phyloP scores from a whole-genome alignment of 2,888 invertebrate species.

The Archaeoteleia sp. region DNA sequence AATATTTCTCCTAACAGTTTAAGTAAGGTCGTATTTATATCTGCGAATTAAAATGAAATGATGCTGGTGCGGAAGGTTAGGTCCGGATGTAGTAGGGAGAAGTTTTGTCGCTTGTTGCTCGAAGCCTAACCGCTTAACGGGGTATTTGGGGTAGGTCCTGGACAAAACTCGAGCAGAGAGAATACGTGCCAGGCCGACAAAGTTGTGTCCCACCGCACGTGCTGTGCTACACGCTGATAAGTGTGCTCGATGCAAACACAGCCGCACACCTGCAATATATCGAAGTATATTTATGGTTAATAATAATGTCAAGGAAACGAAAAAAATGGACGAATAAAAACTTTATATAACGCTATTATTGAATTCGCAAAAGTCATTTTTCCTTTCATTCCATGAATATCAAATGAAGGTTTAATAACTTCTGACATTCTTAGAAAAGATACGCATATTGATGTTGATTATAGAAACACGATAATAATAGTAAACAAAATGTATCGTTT shows the following conservation, averaged over 20 bases:
- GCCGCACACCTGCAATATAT: slow-evolving; percentile 36
- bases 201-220: slow-evolving; percentile 5
- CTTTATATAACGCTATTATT: slow-evolving; percentile 24
- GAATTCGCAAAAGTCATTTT: slow-evolving; percentile 39
- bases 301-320: slow-evolving; percentile 51
- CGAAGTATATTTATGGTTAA: slow-evolving; percentile 51
- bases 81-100: slow-evolving; percentile 64
- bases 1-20: no score
- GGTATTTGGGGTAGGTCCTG: slow-evolving; percentile 69
- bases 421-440: no score
- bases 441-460: no score
- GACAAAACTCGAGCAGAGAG: slow-evolving; percentile 9
- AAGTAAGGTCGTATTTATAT: no score
- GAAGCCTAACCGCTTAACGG: slow-evolving; percentile 63
- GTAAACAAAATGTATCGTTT: no score
- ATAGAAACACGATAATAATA: no score
- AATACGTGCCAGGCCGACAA: not conserved
- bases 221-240: not conserved
- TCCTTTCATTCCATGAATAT: slow-evolving; percentile 27
- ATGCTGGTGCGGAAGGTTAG: slow-evolving; percentile 71
- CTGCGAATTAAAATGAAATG: slow-evolving; percentile 31
- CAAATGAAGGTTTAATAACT: no score
- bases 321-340: slow-evolving; percentile 46
- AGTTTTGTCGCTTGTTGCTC: slow-evolving; percentile 63
- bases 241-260: not conserved